These are phyloP conservation scores for Molossus alvarezi DNA, from an alignment of 2,797 vertebrate species.

Conservation along the genomic window DNA sequence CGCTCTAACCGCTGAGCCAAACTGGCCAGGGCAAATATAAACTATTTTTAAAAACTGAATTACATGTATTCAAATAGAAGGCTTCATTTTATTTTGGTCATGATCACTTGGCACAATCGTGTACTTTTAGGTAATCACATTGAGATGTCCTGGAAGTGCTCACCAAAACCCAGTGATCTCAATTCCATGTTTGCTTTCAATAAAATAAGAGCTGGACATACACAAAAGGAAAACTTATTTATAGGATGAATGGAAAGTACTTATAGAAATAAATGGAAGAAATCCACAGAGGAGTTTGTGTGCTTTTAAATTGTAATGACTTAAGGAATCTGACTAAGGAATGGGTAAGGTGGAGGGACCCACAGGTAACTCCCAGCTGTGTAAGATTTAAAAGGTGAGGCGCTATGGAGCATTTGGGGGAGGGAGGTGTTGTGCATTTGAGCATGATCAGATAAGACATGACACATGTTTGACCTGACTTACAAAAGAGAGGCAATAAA, in stretches of 20 bases:
- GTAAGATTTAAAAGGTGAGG: background rate
- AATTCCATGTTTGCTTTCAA: background rate
- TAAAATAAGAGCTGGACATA: constrained; percentile 13
- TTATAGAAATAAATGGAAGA: background rate
- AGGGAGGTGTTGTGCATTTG: background rate
- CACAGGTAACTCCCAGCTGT: background rate
- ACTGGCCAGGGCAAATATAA: no score
- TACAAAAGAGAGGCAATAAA: background rate
- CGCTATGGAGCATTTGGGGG: background rate
- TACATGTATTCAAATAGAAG: constrained; percentile 14
- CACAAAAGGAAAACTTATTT: background rate
- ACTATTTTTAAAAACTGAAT: constrained; percentile 29
- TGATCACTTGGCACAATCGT: background rate
- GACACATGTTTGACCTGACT: constrained; percentile 42
- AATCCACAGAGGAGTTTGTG: background rate
- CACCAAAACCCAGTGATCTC: background rate
- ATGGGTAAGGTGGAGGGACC: background rate
- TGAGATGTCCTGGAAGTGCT: background rate
- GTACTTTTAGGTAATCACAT: constrained; percentile 48
- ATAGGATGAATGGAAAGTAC: background rate
- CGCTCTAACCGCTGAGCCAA: no score
- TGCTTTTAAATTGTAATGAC: background rate
- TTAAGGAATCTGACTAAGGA: background rate
- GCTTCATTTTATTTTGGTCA: constrained; percentile 12
- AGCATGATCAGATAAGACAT: background rate